Base-by-base conservation (phyloP, 2,797 vertebrate species). In the Pangasius sanitwongsei region DNA sequence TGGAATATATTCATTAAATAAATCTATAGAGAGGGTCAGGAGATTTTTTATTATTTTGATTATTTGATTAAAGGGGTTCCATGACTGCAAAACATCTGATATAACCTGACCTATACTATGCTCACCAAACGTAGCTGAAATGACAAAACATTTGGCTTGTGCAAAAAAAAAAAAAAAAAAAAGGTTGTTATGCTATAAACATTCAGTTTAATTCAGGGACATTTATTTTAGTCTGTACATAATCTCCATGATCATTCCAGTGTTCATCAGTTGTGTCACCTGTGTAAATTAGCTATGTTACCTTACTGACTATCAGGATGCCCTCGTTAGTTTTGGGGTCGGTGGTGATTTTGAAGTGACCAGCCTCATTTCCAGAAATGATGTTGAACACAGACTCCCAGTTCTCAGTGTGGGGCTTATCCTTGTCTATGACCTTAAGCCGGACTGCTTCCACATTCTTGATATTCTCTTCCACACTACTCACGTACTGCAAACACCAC, bases 271-370 rank as follows among this genome's bases (percentile, higher is more conserved):
- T 28, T 82, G 15, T 53, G 48, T 4, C 25, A 3, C 12, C 23
- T 77, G 13, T 16, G n/a, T n/a, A 13, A 77, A 77, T 90, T 9
- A 25, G 1, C 83, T 70, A 89, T 7, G 83, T 77, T 97, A 99
- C 98, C 98, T 99, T 98, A 34, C 95, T 88, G 59, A 98, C 94
- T 84, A 89, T 96, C 89, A 99, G 92, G 63, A 98, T 93, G 81
- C 98, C 98, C 93, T 99, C 97, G 23, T 99, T 99, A 88, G 98
- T 99, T 82, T 92, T 89, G 48, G 91, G 0, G 88, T 99, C 97
- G 4, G 98, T 98, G 72, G 94, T 94, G 92, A 99, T 97, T 82
- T 72, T 96, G 94, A 99, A 99, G 91, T 95, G 97, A 15, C 96
- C 95, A 0, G 95, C 97, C 91, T 99, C 98, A 85, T 99, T 99